Conservation (phyloP, 1,140 invertebrate genomes). For the Formica selysi region DNA sequence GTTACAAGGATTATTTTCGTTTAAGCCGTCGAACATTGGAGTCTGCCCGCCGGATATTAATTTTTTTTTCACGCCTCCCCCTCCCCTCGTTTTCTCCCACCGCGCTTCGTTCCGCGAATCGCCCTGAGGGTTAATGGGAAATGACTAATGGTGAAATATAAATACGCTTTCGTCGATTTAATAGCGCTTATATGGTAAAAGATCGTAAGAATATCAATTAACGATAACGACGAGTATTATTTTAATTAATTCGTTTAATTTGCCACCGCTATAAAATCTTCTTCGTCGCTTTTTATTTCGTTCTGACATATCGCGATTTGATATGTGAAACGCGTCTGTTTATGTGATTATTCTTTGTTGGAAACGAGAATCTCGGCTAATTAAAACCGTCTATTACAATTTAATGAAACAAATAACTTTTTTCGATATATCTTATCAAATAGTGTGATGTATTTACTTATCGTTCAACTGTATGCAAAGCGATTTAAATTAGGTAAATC, state of each 20-base stretch:
- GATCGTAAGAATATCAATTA: constrained; percentile 24
- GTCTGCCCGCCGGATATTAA: constrained; percentile 31
- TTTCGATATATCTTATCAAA: neutral
- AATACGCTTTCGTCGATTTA: constrained; percentile 38
- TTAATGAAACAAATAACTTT: neutral
- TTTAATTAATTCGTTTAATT: constrained; percentile 44
- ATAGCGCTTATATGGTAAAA: neutral
- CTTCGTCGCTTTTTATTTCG: neutral
- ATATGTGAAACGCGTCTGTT: constrained; percentile 12
- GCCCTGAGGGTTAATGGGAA: constrained; percentile 31
- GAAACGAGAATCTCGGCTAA: neutral
- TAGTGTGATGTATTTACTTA: neutral
- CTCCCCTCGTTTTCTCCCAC: neutral
- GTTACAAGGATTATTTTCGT: constrained; percentile 65
- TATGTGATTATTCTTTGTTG: neutral
- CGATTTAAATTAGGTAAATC: neutral
- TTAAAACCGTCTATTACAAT: neutral
- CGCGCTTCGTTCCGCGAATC: neutral
- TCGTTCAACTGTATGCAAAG: neutral
- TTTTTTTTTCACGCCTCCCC: neutral
- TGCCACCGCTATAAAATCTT: neutral
- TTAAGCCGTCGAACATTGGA: constrained; percentile 34
- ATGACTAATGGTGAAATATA: constrained; percentile 50
- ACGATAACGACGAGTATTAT: constrained; percentile 28
- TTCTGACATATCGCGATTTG: neutral